These are phyloP conservation scores for Stegostoma tigrinum DNA, from an alignment of 2,113 vertebrate genomes.

Conservation along the genomic window DNA sequence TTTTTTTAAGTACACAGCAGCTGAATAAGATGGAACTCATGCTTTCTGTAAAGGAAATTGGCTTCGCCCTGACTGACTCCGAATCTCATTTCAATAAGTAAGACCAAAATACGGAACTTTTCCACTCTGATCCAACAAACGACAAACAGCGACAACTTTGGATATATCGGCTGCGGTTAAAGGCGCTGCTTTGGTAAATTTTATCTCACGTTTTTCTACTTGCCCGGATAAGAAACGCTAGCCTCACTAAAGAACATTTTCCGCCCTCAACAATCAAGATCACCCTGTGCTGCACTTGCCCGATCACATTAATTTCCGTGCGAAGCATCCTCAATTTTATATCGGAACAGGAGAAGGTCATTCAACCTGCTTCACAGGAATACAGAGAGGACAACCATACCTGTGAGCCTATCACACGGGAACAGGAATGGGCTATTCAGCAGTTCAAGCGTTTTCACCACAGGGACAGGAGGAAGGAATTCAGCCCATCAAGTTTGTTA, in stretches of 20 bases:
- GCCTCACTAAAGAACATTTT: not conserved
- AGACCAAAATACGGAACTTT: not conserved
- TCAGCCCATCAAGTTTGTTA: too few species aligned
- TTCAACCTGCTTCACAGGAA: not conserved
- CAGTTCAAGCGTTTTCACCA: fast-evolving
- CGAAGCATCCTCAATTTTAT: not conserved
- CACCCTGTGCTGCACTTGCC: not conserved
- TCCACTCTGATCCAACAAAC: not conserved
- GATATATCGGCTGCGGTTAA: not conserved
- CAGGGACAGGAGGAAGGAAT: too few species aligned
- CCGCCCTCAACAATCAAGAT: not conserved
- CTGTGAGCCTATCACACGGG: too few species aligned
- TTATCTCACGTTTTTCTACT: not conserved
- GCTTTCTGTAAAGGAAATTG: conserved; percentile 9
- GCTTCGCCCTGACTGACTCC: not conserved
- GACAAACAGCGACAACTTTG: not conserved
- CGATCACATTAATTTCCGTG: not conserved
- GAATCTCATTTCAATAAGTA: not conserved
- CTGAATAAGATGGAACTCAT: not conserved
- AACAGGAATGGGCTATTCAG: too few species aligned
- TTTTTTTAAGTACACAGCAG: not conserved
- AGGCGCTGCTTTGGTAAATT: not conserved
- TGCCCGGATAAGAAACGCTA: not conserved
- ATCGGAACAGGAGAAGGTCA: not conserved
- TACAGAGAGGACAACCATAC: too few species aligned